Evolutionary conservation across 1,140 invertebrate genomes (phyloP), one percentile per base, ranked within the genome.

Genomic region (Cardiocondyla obscurior): DNA sequence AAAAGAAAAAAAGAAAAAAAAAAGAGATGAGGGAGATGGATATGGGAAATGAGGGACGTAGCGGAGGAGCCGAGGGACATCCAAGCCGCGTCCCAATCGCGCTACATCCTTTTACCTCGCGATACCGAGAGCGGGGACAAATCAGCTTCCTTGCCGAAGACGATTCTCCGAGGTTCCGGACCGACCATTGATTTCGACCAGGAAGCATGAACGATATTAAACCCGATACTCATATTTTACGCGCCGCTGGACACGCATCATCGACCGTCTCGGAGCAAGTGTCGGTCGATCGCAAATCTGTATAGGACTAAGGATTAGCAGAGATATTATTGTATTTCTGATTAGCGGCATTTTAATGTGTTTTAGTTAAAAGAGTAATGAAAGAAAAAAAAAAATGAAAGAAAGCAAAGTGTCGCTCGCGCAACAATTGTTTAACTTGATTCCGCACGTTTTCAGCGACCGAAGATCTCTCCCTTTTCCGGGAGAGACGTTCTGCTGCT

Each of bases 201-300:
- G 86, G 86, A 88, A 92, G 87, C 88, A 84, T 85, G 90, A 90
- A 84, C 90, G 67, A 69, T 55, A 53, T 89, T 84, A 87, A n/a
- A 89, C 89, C 84, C 81, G 67, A 82, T 91, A 90, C 88, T 91
- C 84, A 86, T 79, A 91, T 89, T 91, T 85, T 86, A 89, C 83
- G 86, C 82, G 87, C 84, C 84, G 85, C 77, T 84, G 84, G 86
- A 84, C 85, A 90, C 62, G 69, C 58, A 85, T 86, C 53, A 83
- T 84, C 49, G 36, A 30, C 53, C 77, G 70, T 44, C 64, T 60
- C 53, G 62, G 25, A 60, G 14, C 69, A 62, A 67, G 30, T 69
- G 33, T 51, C 62, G n/a, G 51, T 69, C 36, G 19, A 33, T n/a
- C 62, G 30, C 46, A 19, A 69, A 49, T 67, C 62, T 79, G 74